Percentiles rank a stretch among this genome's conserved stretches.
Evolutionary conservation across 2,888 invertebrate species (phyloP).

Genomic region (Diarsia rubi): DNA sequence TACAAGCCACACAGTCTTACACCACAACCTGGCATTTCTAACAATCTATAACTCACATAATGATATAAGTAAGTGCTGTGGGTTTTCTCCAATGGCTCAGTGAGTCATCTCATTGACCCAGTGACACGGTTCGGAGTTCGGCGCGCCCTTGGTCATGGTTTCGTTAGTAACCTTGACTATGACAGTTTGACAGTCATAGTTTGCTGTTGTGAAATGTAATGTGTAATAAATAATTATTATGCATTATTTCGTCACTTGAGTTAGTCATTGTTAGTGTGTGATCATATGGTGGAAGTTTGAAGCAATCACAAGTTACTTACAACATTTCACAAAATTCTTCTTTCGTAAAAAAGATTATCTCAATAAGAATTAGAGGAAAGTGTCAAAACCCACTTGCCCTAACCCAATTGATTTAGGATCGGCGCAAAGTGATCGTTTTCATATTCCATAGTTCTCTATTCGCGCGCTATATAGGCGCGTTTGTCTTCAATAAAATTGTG

Average conservation of each 20-base stretch:
- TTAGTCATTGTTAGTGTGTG: neutral
- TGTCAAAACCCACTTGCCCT: no score
- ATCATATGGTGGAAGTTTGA: neutral
- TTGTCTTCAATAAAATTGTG: no score
- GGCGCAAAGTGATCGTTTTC: no score
- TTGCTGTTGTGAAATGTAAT: conserved; percentile 43
- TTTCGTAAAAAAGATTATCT: no score
- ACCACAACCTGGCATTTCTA: conserved; percentile 31
- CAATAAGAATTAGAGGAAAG: no score
- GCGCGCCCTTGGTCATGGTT: conserved; percentile 48
- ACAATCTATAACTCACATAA: conserved; percentile 2
- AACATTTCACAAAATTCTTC: no score
- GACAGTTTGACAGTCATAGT: conserved; percentile 4
- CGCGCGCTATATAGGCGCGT: no score
- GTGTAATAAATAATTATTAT: conserved; percentile 1
- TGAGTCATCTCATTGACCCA: conserved; percentile 57
- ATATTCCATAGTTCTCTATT: no score
- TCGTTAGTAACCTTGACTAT: conserved; percentile 35
- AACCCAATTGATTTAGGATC: no score
- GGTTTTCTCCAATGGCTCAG: conserved; percentile 43
- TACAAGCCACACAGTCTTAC: conserved; percentile 2
- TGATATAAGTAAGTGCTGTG: conserved; percentile 9
- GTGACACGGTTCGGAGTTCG: conserved; percentile 43
- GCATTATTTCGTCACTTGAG: neutral
- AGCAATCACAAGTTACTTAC: neutral